Evolutionary conservation across 2,797 vertebrate species (phyloP), one percentile per base, ranked within the genome.

Genomic region (Phyllotis vaccarum): DNA sequence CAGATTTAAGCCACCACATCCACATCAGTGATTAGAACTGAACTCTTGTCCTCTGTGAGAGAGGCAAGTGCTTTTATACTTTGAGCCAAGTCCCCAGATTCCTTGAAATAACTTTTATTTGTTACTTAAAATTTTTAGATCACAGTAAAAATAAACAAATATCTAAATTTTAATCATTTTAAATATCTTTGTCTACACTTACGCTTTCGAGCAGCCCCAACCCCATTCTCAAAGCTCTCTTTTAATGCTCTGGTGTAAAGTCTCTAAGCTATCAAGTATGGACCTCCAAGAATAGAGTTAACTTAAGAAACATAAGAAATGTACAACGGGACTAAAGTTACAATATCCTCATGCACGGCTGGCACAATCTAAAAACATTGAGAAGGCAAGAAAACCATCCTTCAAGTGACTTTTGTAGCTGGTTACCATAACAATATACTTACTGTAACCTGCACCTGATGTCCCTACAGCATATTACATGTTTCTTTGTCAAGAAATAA

Each of bases 401-500:
- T 89, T 91, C 54, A 79, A 64, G 49, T 82, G 34, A 95, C 85
- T 94, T 89, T 43, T 60, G 31, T 70, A 60, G 56, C n/a, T 3
- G 10, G 52, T 90, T 85, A 40, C 68, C 29, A 21, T 9, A 60
- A 90, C 93, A 94, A 86, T 66, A 52, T 1, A 52, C 14, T 89
- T 76, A 58, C 22, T 91, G 12, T 90, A 56, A 43, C 9, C 95
- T 60, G 49, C 24, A 81, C 70, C 40, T 75, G 43, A 64, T 46
- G 60, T 95, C 11, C 9, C 16, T 87, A 79, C 4, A 93, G 49
- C 64, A 87, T 85, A 74, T 78, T 40, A 12, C 24, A 31, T n/a
- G n/a, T 31, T 56, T 21, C 49, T 72, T 56, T 56, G 78, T 37
- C 27, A 75, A 82, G 40, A 12, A 64, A 70, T 96, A 76, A 74